These are phyloP conservation scores for Tribolium madens DNA, from an alignment of 1,140 invertebrate genomes.

Conservation along the genomic window DNA sequence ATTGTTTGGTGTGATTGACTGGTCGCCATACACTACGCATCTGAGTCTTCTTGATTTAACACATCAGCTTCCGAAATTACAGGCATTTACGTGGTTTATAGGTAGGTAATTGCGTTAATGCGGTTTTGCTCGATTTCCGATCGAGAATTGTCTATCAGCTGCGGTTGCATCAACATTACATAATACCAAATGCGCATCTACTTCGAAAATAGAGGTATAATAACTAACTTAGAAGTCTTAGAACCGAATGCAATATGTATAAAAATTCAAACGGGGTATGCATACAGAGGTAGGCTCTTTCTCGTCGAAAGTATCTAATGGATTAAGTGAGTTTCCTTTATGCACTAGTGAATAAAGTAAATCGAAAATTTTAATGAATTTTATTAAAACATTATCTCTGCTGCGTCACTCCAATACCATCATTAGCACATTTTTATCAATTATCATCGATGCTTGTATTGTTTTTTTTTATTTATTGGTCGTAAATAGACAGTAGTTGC, in stretches of 20 bases:
- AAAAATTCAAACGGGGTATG: neutral
- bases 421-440: too few relatives aligned
- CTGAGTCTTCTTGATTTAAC: conserved; percentile 13
- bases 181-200: neutral
- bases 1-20: conserved; percentile 49
- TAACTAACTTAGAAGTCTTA: neutral
- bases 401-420: too few relatives aligned
- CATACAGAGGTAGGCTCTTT: too few relatives aligned
- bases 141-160: neutral
- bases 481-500: too few relatives aligned
- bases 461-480: too few relatives aligned
- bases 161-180: neutral
- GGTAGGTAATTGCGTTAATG: neutral
- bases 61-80: conserved; percentile 16
- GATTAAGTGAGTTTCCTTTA: too few relatives aligned
- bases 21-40: conserved; percentile 12
- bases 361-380: too few relatives aligned
- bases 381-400: too few relatives aligned
- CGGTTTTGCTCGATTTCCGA: neutral
- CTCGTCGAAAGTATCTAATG: too few relatives aligned
- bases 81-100: neutral
- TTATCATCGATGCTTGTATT: too few relatives aligned
- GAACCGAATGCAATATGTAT: neutral
- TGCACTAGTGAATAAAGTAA: too few relatives aligned
- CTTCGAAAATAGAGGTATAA: neutral